phyloP scores from a whole-genome alignment of 2,797 vertebrate genomes.

The Streptopelia turtur region DNA sequence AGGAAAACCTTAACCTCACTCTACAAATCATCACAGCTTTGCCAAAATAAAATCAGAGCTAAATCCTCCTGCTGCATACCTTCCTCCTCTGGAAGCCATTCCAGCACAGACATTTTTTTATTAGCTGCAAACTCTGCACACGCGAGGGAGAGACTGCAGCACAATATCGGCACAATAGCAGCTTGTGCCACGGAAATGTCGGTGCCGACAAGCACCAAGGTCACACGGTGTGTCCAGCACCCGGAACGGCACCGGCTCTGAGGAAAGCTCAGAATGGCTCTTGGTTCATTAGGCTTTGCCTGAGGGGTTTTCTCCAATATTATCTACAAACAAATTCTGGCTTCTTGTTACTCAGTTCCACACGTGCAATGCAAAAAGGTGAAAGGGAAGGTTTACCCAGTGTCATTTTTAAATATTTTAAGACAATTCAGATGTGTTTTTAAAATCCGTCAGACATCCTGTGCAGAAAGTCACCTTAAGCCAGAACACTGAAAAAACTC shows the following conservation, averaged over 20 bases:
- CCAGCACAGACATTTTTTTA: constrained; percentile 69
- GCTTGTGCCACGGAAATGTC: constrained; percentile 49
- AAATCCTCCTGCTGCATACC: constrained; percentile 42
- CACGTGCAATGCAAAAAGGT: constrained; percentile 63
- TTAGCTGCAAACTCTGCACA: constrained; percentile 37
- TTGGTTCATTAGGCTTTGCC: constrained; percentile 79
- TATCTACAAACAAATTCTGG: constrained; percentile 76
- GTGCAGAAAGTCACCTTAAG: constrained; percentile 64
- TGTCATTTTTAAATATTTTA: constrained; percentile 68
- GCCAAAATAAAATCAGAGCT: constrained; percentile 69
- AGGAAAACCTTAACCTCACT: constrained; percentile 65
- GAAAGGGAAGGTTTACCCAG: constrained; percentile 57
- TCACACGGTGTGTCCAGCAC: constrained; percentile 67
- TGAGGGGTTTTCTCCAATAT: constrained; percentile 73
- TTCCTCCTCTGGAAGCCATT: constrained; percentile 6
- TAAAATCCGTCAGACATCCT: constrained; percentile 65
- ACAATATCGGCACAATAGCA: constrained; percentile 47
- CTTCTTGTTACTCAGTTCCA: constrained; percentile 52
- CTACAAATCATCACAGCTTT: constrained; percentile 62
- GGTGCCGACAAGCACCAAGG: constrained; percentile 71
- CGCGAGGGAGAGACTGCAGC: constrained; percentile 35
- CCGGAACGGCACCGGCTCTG: constrained; percentile 61
- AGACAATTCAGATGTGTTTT: constrained; percentile 53
- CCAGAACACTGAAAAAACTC: constrained; percentile 61
- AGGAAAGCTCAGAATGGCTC: constrained; percentile 72